Percentiles rank a stretch among this genome's conserved stretches.
Evolutionary conservation across 2,797 vertebrate genomes (phyloP).

Genomic region (Bovichtus diacanthus): DNA sequence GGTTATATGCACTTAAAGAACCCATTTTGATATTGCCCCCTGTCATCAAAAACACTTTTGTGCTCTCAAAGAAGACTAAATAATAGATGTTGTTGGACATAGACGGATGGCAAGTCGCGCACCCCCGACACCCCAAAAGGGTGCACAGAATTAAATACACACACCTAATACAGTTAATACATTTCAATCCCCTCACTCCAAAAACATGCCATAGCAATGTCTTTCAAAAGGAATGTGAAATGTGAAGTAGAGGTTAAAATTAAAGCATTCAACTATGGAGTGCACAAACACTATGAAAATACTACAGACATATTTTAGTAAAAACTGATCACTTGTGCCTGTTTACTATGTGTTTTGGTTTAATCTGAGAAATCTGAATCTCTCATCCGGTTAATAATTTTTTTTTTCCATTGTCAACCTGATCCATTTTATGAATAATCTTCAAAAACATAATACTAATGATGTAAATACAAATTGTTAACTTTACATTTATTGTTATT

Average conservation of each 20-base stretch:
- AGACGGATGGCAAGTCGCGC: constrained; percentile 67
- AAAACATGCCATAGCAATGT: constrained; percentile 11
- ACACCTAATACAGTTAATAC: constrained; percentile 77
- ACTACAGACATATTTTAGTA: background rate
- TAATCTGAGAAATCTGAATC: background rate
- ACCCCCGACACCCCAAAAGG: constrained; percentile 58
- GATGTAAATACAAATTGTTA: constrained; percentile 2
- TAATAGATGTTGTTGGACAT: constrained; percentile 79
- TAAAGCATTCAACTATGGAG: background rate
- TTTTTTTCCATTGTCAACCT: background rate
- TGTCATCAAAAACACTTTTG: constrained; percentile 72
- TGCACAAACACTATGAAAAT: background rate
- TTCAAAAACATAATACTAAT: background rate
- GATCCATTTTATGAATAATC: background rate
- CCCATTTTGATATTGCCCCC: constrained; percentile 76
- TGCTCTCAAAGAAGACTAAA: constrained; percentile 81
- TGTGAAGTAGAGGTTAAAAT: constrained; percentile 5
- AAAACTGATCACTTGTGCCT: background rate
- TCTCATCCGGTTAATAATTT: background rate
- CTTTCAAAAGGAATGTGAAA: constrained; percentile 15
- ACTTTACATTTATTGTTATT: background rate
- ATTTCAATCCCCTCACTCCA: constrained; percentile 30
- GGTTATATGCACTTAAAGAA: constrained; percentile 67
- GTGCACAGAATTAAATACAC: constrained; percentile 72
- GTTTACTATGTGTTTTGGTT: background rate